Evolutionary conservation across 1,140 invertebrate genomes (phyloP), one percentile per base, ranked within the genome.

Genomic region (Hycleus cichorii): DNA sequence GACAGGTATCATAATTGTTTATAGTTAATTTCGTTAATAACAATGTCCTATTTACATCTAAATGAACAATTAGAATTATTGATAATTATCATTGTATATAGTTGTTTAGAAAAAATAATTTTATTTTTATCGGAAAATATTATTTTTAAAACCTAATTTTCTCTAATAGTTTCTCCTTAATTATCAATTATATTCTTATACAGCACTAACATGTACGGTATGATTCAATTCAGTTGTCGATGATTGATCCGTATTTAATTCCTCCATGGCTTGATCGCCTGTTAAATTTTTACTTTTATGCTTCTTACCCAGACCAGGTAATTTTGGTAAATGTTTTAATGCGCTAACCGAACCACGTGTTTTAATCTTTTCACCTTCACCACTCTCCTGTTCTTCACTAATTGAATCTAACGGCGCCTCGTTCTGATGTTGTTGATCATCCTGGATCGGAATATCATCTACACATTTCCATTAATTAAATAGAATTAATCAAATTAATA

Each of bases 361-460:
- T 43, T 69, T 69, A 11, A 49, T 52, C 53, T 68, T 69, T 24
- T 72, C 69, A 4, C 49, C 60, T 47, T 67, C 70, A 4, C 49
- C 60, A 45, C 66, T 69, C 58, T 72, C 71, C 53, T 70, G 69
- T 48, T 74, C 72, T 54, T 74, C 72, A 2, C 68, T 67, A 38
- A 74, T 74, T 1, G 72, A 73, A 58, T 72, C 69, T 38, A 74
- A 54, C 6, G 63, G 65, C 3, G 39, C 64, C n/a, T 67, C 69
- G 9, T 26, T 4, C 26, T 47, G 58, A 12, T 58, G 57, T 47
- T 57, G 53, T 52, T 68, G 61, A 43, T 67, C 64, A 51, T 69
- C 63, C 64, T 72, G 71, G 11, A 74, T 74, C n/a, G 72, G 72
- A 48, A 74, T 74, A 53, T 74, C 72, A 68, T 74, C 72, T 74